These are phyloP conservation scores for Eristalis pertinax DNA, from an alignment of 2,888 invertebrate species.

Conservation along the genomic window DNA sequence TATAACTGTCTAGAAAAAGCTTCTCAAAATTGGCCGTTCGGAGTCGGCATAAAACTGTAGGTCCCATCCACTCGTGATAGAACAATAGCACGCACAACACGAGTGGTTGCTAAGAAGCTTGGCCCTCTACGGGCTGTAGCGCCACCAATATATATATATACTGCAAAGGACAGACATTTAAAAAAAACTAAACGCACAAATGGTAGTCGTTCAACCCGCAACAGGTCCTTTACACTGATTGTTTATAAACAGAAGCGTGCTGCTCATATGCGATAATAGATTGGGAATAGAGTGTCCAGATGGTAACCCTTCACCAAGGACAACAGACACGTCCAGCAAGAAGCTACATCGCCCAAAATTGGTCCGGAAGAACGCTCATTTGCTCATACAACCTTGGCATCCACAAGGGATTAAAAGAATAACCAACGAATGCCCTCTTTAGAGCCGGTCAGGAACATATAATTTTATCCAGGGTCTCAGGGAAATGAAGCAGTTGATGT, in stretches of 20 bases:
- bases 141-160: too few species aligned
- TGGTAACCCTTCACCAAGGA: neutral
- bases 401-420: neutral
- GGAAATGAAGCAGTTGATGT: neutral
- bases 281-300: neutral
- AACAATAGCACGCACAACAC: too few species aligned
- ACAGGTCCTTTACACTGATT: too few species aligned
- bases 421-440: neutral
- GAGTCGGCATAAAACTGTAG: too few species aligned
- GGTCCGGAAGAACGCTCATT: conserved; percentile 6
- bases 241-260: neutral
- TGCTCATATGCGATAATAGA: conserved; percentile 22
- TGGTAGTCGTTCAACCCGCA: neutral
- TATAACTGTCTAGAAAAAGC: too few species aligned
- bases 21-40: too few species aligned
- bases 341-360: neutral
- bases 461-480: neutral
- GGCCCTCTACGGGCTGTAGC: too few species aligned
- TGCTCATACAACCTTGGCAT: conserved; percentile 21
- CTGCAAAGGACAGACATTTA: too few species aligned
- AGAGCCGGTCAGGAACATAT: neutral
- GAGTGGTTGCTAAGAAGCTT: too few species aligned
- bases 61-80: too few species aligned
- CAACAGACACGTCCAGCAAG: neutral
- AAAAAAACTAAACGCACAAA: neutral